Evolutionary conservation across 2,888 invertebrate genomes (phyloP).

Genomic region (Sarcophaga carnaria): DNA sequence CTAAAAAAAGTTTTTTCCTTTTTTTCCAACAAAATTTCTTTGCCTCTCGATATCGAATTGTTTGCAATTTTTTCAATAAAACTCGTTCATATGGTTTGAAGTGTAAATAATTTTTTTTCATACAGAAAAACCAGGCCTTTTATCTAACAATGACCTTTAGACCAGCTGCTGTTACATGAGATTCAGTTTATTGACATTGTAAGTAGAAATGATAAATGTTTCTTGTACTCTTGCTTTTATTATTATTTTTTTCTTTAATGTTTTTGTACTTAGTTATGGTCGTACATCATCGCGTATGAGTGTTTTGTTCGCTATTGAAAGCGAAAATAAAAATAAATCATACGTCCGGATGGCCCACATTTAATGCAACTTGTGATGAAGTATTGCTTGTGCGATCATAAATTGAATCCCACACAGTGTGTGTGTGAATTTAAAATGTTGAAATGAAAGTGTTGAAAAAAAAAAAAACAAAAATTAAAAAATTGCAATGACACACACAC

Average conservation of each 20-base stretch:
- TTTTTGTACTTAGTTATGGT: background rate
- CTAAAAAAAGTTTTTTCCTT: background rate
- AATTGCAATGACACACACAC: too few species aligned
- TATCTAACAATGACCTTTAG: slow-evolving; percentile 39
- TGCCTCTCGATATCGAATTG: background rate
- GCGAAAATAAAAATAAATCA: slow-evolving; percentile 45
- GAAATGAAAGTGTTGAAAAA: background rate
- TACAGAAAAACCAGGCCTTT: slow-evolving; percentile 1
- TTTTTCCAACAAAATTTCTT: background rate
- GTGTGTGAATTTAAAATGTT: background rate
- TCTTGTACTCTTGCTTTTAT: background rate
- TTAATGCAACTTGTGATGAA: background rate
- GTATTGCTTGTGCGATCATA: background rate
- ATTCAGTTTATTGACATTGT: slow-evolving; percentile 40
- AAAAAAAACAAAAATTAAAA: too few species aligned
- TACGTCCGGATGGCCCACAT: slow-evolving; percentile 34
- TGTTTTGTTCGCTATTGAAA: slow-evolving; percentile 6
- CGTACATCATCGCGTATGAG: slow-evolving; percentile 41
- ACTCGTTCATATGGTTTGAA: background rate
- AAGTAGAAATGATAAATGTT: slow-evolving; percentile 28
- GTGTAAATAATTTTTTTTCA: background rate
- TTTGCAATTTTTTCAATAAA: background rate
- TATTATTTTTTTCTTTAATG: background rate
- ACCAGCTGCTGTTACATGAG: slow-evolving; percentile 25
- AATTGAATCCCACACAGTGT: background rate